phyloP scores from a whole-genome alignment of 2,888 invertebrate genomes.

The Fragum sueziense region DNA sequence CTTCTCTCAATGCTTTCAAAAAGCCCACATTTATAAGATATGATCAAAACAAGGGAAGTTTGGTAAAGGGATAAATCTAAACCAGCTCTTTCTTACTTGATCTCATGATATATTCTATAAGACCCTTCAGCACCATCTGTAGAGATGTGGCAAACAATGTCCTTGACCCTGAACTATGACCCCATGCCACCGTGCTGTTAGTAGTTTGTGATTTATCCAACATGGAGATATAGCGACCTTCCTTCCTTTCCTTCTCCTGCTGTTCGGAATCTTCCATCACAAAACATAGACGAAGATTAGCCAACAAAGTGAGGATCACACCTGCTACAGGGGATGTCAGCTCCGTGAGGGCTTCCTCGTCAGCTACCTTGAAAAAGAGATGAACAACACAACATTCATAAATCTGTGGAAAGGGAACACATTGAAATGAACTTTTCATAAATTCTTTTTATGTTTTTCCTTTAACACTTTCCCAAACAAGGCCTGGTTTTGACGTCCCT shows the following conservation, averaged over 20 bases:
- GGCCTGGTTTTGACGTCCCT: too few species aligned
- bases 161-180: constrained; percentile 72
- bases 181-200: constrained; percentile 58
- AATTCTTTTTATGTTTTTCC: too few species aligned
- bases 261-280: constrained; percentile 58
- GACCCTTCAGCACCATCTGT: constrained; percentile 85
- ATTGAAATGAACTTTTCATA: too few species aligned
- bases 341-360: constrained; percentile 88
- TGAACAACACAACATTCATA: background rate
- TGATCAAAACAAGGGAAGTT: background rate
- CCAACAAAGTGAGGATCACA: constrained; percentile 89
- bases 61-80: background rate
- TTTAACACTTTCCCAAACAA: too few species aligned
- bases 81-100: constrained; percentile 84
- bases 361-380: constrained; percentile 55
- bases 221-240: constrained; percentile 85
- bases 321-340: constrained; percentile 91
- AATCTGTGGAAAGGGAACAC: background rate
- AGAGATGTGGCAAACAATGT: constrained; percentile 80
- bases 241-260: constrained; percentile 41
- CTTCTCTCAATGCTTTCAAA: background rate
- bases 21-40: background rate
- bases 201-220: constrained; percentile 74
- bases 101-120: constrained; percentile 92
- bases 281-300: constrained; percentile 87